Base-by-base conservation (phyloP, 2,113 vertebrate genomes). In the Tauraco erythrolophus region DNA sequence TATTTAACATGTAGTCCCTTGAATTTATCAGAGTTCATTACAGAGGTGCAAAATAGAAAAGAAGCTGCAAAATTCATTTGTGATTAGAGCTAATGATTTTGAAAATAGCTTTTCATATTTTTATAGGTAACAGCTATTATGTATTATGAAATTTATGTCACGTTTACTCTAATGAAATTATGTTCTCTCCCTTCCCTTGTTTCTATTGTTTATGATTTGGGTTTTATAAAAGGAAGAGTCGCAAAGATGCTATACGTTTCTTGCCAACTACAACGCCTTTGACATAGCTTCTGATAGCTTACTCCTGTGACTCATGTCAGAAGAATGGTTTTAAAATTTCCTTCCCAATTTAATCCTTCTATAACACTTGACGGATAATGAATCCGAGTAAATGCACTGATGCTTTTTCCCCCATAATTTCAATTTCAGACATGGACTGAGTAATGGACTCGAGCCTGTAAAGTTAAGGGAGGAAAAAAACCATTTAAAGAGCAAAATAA, bases 1-100 rank as follows among this genome's bases (percentile, higher is more conserved):
- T 98, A 98, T 98, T 98, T 98, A 98, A 98, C 97, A 98, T 88
- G 94, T 97, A 97, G 94, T 97, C 97, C 93, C 96, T 93, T 94
- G 96, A 98, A 98, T 97, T 97, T 97, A 98, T 98, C 96, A 92
- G 92, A 97, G 94, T 98, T 98, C 96, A 97, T 98, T 97, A 97
- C 91, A 94, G 96, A 96, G 91, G 96, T 96, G 84, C 91, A 97
- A 97, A 97, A 96, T 97, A 97, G 95, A 97, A 97, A 97, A 96
- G 96, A 96, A 85, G 65, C 89, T 87, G 77, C 76, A 95, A 98
- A 97, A 97, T 98, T 98, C 92, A 94, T 96, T 98, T 98, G 88
- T 89, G 90, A 97, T 97, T 97, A 98, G 96, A 97, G 96, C 88
- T 97, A 98, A 98, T 96, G 97, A 95, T 97, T 98, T 97, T 97